These are phyloP conservation scores for Indri indri DNA, from an alignment of 2,113 vertebrate species.

Conservation along the genomic window DNA sequence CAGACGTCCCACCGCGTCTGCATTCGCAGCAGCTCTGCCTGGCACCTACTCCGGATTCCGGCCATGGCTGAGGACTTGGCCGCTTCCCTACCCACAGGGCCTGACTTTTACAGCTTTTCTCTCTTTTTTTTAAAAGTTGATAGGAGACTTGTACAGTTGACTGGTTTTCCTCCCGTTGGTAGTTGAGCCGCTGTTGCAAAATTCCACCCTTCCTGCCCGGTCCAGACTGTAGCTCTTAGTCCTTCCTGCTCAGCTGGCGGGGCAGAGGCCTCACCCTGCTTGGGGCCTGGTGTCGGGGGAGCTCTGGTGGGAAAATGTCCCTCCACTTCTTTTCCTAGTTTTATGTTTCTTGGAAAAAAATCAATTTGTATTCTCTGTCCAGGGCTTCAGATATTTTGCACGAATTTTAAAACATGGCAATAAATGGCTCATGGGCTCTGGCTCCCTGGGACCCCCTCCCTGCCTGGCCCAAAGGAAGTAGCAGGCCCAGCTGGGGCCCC, in stretches of 20 bases:
- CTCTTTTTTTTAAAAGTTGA: conserved; percentile 79
- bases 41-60: conserved; percentile 72
- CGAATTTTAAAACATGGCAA: conserved; percentile 87
- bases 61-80: conserved; percentile 59
- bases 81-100: conserved; percentile 70
- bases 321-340: conserved; percentile 77
- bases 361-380: conserved; percentile 80
- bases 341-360: conserved; percentile 81
- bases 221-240: conserved; percentile 73
- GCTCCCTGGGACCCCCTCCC: conserved; percentile 76
- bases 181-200: conserved; percentile 76
- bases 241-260: conserved; percentile 57
- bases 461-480: conserved; percentile 60
- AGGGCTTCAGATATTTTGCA: conserved; percentile 84
- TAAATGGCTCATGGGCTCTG: conserved; percentile 83
- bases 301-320: conserved; percentile 61
- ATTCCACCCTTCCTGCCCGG: conserved; percentile 23
- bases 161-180: conserved; percentile 77
- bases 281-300: conserved; percentile 62
- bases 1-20: conserved; percentile 67
- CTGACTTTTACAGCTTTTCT: conserved; percentile 81
- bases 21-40: conserved; percentile 71
- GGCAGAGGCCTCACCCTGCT: conserved; percentile 58
- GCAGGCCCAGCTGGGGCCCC: conserved; percentile 66
- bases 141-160: conserved; percentile 84